phyloP scores from a whole-genome alignment of 2,888 invertebrate genomes.

The Ligdia adustata region DNA sequence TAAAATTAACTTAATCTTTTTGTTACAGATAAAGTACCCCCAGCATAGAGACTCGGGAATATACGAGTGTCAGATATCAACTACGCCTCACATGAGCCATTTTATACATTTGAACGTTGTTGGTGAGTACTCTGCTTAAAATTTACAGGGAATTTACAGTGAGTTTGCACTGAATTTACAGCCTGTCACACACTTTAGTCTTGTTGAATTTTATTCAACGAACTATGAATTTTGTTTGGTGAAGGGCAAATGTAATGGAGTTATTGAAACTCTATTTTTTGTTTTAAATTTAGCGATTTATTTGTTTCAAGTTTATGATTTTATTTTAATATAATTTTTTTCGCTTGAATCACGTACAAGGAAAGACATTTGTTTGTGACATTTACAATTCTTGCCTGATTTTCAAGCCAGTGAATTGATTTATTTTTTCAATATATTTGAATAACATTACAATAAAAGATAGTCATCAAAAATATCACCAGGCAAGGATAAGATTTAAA shows the following conservation, averaged over 20 bases:
- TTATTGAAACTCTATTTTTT: neutral
- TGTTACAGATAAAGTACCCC: constrained; percentile 93
- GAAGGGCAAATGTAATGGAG: neutral
- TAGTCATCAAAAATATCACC: no score
- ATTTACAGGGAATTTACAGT: constrained; percentile 8
- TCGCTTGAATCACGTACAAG: no score
- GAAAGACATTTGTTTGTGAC: no score
- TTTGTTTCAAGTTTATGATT: no score
- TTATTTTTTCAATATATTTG: no score
- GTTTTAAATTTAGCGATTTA: no score
- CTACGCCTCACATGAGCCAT: constrained; percentile 96
- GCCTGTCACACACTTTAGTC: constrained; percentile 16
- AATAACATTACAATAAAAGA: no score
- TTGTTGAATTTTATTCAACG: constrained; percentile 6
- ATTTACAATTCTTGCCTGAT: no score
- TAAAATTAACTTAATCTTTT: no score
- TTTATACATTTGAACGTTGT: constrained; percentile 95
- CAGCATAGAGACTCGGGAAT: constrained; percentile 95
- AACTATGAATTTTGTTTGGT: constrained; percentile 11
- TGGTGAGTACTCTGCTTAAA: constrained; percentile 86
- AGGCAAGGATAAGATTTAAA: no score
- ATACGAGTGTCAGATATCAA: constrained; percentile 97
- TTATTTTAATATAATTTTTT: no score
- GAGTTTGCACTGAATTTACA: constrained; percentile 12
- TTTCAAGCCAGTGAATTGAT: no score